Base-by-base conservation (phyloP, 2,113 vertebrate species). In the Archocentrus centrarchus region DNA sequence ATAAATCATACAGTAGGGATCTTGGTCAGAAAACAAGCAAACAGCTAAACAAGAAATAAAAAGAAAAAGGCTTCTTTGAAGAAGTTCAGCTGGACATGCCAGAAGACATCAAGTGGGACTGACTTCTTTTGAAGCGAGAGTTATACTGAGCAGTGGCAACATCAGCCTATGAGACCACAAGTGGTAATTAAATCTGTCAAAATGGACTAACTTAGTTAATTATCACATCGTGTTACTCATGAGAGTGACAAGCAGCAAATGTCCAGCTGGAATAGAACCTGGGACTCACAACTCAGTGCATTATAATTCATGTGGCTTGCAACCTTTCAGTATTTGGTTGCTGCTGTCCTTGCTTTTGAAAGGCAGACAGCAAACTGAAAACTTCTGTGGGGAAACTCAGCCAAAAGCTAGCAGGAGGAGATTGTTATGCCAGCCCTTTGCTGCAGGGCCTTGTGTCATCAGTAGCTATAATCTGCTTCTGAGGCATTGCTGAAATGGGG, bases 21-120 rank as follows among this genome's bases (percentile, higher is more conserved):
- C 3, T 82, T 86, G 63, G 59, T 85, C 59, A 53, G 79, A 73
- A 85, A 82, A 57, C 79, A 82, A 73, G 11, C 47, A 73, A 55
- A 73, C 27, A 53, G 5, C 44, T 53, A 73, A 73, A 55, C 27
- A n/a, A 55, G 4, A 73, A 73, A 73, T 20, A 73, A 30, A 44
- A 70, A 70, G 24, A 70, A 73, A 73, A 70, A 73, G 35, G 11
- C 22, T 77, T 55, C 22, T 77, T 82, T 39, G 75, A 82, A 63
- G 59, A 18, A 58, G 77, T 35, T 80, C 24, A 80, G 24, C 3
- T 53, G n/a, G 47, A 68, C n/a, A n/a, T 73, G 6, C 3, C 39
- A 30, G 22, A 78, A 59, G 24, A 81, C 32, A 8, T 73, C 30
- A 27, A 73, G 30, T 84, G 11, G 41, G n/a, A 53, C 3, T n/a